A percentile compares a stretch with the other conserved stretches of the same genome.
Evolutionary conservation across 2,113 vertebrate genomes (phyloP).

Genomic region (Coptodon rendalli): DNA sequence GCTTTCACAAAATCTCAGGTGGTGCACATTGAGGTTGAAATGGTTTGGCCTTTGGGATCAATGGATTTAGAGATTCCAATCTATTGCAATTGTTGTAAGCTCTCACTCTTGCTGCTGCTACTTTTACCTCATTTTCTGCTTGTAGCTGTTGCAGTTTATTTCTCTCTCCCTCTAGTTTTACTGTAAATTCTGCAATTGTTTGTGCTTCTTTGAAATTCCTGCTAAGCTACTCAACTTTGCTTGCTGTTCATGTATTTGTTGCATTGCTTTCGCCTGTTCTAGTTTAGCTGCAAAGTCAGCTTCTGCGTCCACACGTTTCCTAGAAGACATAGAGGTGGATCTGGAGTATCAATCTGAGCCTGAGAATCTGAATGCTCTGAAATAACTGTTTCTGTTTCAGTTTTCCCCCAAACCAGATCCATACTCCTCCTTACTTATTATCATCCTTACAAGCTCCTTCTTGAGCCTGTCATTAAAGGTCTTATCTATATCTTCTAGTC

Average conservation of each 20-base stretch:
- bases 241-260: not conserved
- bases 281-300: not conserved
- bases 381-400: not conserved
- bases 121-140: not conserved
- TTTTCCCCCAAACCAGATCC: rapidly evolving
- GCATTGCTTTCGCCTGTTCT: not conserved
- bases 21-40: not conserved
- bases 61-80: not conserved
- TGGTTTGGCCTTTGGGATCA: not conserved
- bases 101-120: not conserved
- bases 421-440: not conserved
- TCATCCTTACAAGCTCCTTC: rapidly evolving
- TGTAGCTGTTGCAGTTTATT: not conserved
- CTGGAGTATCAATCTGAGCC: not conserved
- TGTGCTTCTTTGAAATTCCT: not conserved
- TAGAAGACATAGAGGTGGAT: not conserved
- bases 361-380: not conserved
- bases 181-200: rapidly evolving
- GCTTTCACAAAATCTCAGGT: not conserved
- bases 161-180: not conserved
- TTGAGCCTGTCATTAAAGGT: not conserved
- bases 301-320: rapidly evolving
- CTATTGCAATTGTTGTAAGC: not conserved
- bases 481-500: rapidly evolving
- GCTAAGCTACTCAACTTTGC: not conserved